A percentile compares a stretch with the other conserved stretches of the same genome.
phyloP scores from a whole-genome alignment of 2,888 invertebrate species.

The Epinotia ramella region DNA sequence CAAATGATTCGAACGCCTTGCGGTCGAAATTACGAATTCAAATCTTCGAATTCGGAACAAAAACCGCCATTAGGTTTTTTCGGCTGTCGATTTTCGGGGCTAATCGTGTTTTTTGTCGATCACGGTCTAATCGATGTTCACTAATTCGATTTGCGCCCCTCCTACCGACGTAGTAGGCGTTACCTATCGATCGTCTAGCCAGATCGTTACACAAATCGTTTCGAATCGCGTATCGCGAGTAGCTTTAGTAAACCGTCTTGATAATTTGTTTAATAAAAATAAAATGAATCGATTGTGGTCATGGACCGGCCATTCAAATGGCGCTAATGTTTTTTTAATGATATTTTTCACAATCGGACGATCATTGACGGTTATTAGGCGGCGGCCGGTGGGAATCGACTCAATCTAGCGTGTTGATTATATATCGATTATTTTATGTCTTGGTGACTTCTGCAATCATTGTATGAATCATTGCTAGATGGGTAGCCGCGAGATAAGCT shows the following conservation, averaged over 20 bases:
- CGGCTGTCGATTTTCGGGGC: slow-evolving; percentile 80
- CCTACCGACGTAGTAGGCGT: slow-evolving; percentile 79
- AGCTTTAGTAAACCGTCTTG: slow-evolving; percentile 60
- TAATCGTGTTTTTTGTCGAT: slow-evolving; percentile 84
- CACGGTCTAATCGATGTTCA: slow-evolving; percentile 78
- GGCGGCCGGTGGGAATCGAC: slow-evolving; percentile 60
- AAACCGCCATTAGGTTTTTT: slow-evolving; percentile 85
- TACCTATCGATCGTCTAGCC: slow-evolving; percentile 75
- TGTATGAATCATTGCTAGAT: slow-evolving; percentile 18
- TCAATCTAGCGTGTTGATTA: slow-evolving; percentile 45
- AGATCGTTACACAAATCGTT: slow-evolving; percentile 60
- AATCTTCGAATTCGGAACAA: slow-evolving; percentile 83
- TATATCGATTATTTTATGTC: slow-evolving; percentile 39
- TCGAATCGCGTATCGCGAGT: slow-evolving; percentile 60
- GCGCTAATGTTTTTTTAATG: slow-evolving; percentile 86
- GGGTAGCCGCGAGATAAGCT: slow-evolving; percentile 3
- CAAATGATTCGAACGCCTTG: slow-evolving; percentile 85
- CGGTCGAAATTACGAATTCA: slow-evolving; percentile 84
- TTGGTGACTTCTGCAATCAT: slow-evolving; percentile 35
- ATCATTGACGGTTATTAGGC: slow-evolving; percentile 84
- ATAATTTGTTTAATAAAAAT: slow-evolving; percentile 76
- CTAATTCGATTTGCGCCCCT: slow-evolving; percentile 83
- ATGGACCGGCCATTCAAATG: slow-evolving; percentile 74
- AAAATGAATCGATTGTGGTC: slow-evolving; percentile 82
- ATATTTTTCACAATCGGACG: slow-evolving; percentile 85